Evolutionary conservation across 1,140 invertebrate species (phyloP), one percentile per base, ranked within the genome.

Genomic region (Euglossa dilemma): DNA sequence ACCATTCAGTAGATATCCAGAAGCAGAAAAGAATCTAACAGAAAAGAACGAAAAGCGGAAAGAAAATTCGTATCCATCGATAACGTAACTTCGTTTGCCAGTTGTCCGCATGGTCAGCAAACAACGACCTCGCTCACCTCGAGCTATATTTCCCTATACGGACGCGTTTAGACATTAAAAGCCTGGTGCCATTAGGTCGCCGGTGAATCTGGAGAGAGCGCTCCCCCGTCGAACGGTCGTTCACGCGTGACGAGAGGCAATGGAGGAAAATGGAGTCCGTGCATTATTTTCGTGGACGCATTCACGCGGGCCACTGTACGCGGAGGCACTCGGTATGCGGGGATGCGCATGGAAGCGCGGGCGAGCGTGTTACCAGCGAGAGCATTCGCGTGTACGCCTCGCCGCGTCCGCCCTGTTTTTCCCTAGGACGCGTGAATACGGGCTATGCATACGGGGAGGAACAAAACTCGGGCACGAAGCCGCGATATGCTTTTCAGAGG

Each of bases 401-500:
- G 9, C 25, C 67, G 54, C 43, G 52, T 18, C 45, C 20, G 20
- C 8, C n/a, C 71, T 54, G 71, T 67, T 75, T 75, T 59, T 67
- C 72, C 12, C n/a, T 8, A 20, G 18, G 18, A 20, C 52, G 25
- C 25, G 18, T 76, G 71, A 66, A 75, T 50, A 54, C 52, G 25
- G 52, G 16, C 72, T 28, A 52, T 74, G 61, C 63, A 74, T 56
- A 75, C 59, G 43, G 4, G 50, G 43, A 57, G 57, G 72, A 57
- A 82, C 72, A 57, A 76, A 67, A 76, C 73, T 66, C 63, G 72
- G 20, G 43, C 52, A 47, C 63, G 52, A 67, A 66, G 72, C 52
- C 56, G 52, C 80, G 80, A 81, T 57, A 63, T 28, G 80, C 72
- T 75, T 76, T 67, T 75, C 72, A 76, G 20, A 76, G 45, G 20